phyloP scores from a whole-genome alignment of 1,140 invertebrate genomes.

The Zaprionus camerounensis region DNA sequence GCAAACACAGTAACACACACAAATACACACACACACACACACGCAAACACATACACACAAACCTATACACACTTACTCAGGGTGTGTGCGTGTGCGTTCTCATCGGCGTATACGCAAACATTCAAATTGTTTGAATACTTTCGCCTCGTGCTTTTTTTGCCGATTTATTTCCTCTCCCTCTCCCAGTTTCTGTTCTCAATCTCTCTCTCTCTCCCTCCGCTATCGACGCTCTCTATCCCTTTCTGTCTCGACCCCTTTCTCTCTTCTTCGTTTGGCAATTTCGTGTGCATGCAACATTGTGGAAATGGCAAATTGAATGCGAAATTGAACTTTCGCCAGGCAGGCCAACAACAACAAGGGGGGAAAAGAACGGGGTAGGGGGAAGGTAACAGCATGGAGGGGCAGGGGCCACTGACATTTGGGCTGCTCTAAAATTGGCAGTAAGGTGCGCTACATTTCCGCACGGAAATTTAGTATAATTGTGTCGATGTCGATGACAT shows the following conservation, averaged over 20 bases:
- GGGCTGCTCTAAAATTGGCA: constrained; percentile 30
- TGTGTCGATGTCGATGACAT: constrained; percentile 73
- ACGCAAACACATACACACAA: background rate
- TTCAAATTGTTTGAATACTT: constrained; percentile 66
- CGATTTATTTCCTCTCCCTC: background rate
- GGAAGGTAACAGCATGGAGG: background rate
- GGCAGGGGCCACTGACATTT: background rate
- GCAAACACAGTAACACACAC: constrained; percentile 26
- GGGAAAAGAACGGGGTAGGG: background rate
- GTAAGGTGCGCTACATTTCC: constrained; percentile 54
- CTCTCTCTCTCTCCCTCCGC: background rate
- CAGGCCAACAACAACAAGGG: background rate
- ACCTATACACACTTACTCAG: constrained; percentile 13
- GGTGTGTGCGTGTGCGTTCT: constrained; percentile 1
- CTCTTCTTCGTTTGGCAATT: constrained; percentile 22
- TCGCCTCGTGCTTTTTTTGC: background rate
- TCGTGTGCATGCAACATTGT: constrained; percentile 54
- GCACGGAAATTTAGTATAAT: constrained; percentile 75
- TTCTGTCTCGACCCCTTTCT: background rate
- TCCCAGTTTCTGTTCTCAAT: background rate
- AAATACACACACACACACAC: background rate
- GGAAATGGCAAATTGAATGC: constrained; percentile 79
- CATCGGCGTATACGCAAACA: constrained; percentile 19
- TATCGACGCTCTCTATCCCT: background rate
- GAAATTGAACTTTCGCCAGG: constrained; percentile 78